These are phyloP conservation scores for Phoenicopterus ruber DNA, from an alignment of 2,113 vertebrate species.

Conservation along the genomic window DNA sequence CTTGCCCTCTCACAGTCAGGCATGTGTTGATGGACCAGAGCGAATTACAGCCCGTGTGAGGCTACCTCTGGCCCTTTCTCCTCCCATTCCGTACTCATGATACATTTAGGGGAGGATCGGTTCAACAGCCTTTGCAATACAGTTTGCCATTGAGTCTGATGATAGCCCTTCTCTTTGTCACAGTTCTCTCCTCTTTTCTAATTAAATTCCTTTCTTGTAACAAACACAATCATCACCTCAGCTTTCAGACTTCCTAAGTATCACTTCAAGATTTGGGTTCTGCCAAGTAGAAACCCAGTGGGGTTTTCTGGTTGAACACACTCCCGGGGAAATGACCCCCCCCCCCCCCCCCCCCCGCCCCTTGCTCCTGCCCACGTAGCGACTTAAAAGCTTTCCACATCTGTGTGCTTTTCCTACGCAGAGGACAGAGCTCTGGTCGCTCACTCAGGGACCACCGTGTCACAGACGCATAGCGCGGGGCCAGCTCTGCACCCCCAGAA, in stretches of 20 bases:
- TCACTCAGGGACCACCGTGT: background rate
- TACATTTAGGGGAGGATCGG: background rate
- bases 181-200: background rate
- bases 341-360: too few species aligned
- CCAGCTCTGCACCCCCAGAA: background rate
- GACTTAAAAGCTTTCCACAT: background rate
- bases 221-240: background rate
- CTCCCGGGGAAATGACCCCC: background rate
- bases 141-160: background rate
- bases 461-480: background rate
- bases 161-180: background rate
- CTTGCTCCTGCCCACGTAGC: background rate
- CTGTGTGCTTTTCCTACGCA: background rate
- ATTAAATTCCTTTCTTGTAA: background rate
- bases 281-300: background rate
- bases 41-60: too few species aligned
- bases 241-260: background rate
- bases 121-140: background rate
- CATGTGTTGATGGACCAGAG: background rate
- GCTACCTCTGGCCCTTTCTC: background rate
- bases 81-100: fast-evolving
- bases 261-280: too few species aligned
- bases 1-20: background rate
- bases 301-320: background rate
- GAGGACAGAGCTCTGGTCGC: background rate